A percentile compares a stretch with the other conserved stretches of the same genome.
Evolutionary conservation across 35 echinoderm and acorn worm species (phyloP).

Genomic region (Anneissia japonica): DNA sequence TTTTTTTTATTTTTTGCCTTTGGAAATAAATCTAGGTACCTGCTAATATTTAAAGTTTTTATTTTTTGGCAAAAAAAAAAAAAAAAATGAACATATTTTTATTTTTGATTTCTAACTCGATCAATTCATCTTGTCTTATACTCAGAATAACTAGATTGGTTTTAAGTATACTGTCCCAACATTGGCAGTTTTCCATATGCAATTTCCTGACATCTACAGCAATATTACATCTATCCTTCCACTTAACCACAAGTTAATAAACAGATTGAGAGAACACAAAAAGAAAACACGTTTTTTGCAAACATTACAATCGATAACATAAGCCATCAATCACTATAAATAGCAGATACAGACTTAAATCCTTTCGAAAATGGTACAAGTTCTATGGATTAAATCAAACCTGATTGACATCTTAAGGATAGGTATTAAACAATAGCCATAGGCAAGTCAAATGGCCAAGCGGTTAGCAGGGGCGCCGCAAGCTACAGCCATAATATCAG

Average conservation of each 20-base stretch:
- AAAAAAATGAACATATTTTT: too few relatives aligned
- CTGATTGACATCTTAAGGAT: not conserved
- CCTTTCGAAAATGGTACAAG: not conserved
- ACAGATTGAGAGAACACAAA: not conserved
- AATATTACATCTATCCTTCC: not conserved
- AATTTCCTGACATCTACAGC: not conserved
- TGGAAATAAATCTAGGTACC: too few relatives aligned
- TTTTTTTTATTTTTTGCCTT: too few relatives aligned
- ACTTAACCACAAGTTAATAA: not conserved
- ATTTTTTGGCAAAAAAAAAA: too few relatives aligned
- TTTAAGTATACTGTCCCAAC: not conserved
- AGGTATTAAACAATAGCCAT: not conserved
- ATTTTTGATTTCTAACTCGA: too few relatives aligned
- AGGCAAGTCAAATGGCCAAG: too few relatives aligned
- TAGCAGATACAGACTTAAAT: not conserved
- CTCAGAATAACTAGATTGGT: too few relatives aligned
- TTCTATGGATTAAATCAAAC: not conserved
- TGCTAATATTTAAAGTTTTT: too few relatives aligned
- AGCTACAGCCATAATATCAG: too few relatives aligned
- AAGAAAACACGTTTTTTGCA: not conserved
- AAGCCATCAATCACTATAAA: not conserved
- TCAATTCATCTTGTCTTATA: too few relatives aligned
- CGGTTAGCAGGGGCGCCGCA: too few relatives aligned
- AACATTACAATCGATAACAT: not conserved
- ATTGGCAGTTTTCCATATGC: not conserved